These are phyloP conservation scores for Phylloscopus collybita DNA, from an alignment of 2,797 vertebrate species.

Conservation along the genomic window DNA sequence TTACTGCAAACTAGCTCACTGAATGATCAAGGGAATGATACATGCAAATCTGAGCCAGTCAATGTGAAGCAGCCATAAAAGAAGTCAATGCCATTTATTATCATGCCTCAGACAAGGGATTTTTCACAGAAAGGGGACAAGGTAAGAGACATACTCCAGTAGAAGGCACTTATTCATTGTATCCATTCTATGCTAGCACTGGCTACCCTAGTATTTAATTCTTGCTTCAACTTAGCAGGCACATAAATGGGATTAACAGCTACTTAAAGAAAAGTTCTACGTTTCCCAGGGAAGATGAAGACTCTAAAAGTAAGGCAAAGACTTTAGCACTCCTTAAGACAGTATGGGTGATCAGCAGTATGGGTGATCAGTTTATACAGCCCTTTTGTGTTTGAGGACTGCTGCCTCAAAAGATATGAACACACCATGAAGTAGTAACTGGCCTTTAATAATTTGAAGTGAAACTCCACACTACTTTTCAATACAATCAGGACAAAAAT, in stretches of 20 bases:
- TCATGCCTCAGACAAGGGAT: neutral
- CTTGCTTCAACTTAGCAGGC: neutral
- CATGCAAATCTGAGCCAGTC: neutral
- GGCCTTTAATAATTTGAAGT: neutral
- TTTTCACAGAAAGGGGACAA: neutral
- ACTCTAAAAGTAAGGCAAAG: neutral
- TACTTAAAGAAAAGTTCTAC: neutral
- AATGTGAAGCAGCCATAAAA: neutral
- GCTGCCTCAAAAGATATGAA: neutral
- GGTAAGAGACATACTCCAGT: neutral
- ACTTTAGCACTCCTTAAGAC: neutral
- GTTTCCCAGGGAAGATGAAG: neutral
- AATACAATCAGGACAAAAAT: neutral
- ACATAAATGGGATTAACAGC: neutral
- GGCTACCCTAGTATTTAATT: neutral
- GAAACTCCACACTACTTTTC: neutral
- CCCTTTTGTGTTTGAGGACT: neutral
- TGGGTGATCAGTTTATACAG: neutral
- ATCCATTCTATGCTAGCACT: neutral
- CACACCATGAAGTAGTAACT: neutral
- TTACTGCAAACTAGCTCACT: neutral
- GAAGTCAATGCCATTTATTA: neutral
- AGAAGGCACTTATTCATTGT: neutral
- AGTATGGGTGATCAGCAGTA: fast-evolving
- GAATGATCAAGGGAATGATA: neutral